Base-by-base conservation (phyloP, 2,113 vertebrate genomes). In the Ellobius talpinus region DNA sequence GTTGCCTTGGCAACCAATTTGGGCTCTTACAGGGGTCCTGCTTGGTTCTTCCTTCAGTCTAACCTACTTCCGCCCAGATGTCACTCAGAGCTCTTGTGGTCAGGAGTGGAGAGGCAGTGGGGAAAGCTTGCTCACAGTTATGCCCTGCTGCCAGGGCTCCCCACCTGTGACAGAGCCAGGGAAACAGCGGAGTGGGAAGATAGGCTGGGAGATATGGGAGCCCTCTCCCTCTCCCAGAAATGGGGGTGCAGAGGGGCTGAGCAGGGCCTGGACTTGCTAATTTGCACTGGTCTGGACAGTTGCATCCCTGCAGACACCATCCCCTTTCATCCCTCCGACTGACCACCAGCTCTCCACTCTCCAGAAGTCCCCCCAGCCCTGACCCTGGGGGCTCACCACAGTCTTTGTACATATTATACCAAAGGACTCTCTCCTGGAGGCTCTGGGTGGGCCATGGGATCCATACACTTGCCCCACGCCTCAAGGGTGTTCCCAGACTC, bases 1-100 rank as follows among this genome's bases (percentile, higher is more conserved):
- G 93, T 97, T 97, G 92, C 97, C 96, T 82, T 96, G 89, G 87
- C 95, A 97, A 97, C 97, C 36, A 3, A 45, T 63, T 2, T 33
- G 0, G 68, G 23, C 61, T 91, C 72, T 86, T 85, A 78, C 29
- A 89, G 95, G 77, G 70, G 55, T 47, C 63, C 93, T 76, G 63
- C 65, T 81, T 90, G 85, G 94, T 95, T 96, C 96, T 86, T 95
- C 88, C 79, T 93, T 79, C 1, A 0, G 95, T 96, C 97, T 97
- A 96, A 87, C 89, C 91, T 87, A 70, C 85, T 97, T 96, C 89
- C 6, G 0, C 61, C 88, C 84, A 74, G 85, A 39, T 74, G 52
- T 4, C 39, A 91, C 45, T 93, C 79, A 92, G 89, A 90, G 72
- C 72, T 63, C 21, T 1, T 5, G 3, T n/a, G 5, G 65, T 84